Evolutionary conservation across 2,888 invertebrate species (phyloP), one percentile per base, ranked within the genome.

Genomic region (Hydriomena furcata): DNA sequence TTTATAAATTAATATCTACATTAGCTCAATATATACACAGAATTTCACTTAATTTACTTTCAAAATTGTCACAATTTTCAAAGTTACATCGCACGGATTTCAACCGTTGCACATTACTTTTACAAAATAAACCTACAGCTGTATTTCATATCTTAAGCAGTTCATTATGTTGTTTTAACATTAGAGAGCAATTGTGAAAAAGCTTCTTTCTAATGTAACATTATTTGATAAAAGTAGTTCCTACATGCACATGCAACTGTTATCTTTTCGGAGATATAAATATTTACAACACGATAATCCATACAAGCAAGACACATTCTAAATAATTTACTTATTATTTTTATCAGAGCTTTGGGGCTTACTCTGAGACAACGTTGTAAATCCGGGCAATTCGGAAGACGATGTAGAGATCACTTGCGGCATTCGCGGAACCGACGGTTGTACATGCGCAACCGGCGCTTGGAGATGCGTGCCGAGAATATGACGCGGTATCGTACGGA

Each of bases 401-500:
- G 40, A 40, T 35, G 50, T 40, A 35, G 44, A 12, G 34, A 51
- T 17, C n/a, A 30, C 23, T n/a, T 25, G 21, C 12, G 37, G 32
- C 6, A 4, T 12, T 10, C 21, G 12, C 7, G 35, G 30, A 0
- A 8, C 11, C 13, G 28, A 5, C 1, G n/a, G 5, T n/a, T n/a
- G n/a, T 8, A 13, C 20, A n/a, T 11, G 28, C 11, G 30, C 2
- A 11, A 8, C 21, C n/a, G 10, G 2, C 5, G 44, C 7, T n/a
- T 40, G 50, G 5, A 51, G 35, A 10, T 40, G 44, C 7, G 30
- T 7, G n/a, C 25, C 35, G 17, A 52, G 35, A 12, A 52, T 21
- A 38, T 48, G 43, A 21, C 52, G 52, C 34, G 55, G 51, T 25
- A 51, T 36, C 12, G 55, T 47, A 7, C 55, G 46, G 36, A 55